A percentile compares a stretch with the other conserved stretches of the same genome.
These are phyloP conservation scores for Formica selysi DNA, from an alignment of 1,140 invertebrate species.

Conservation along the genomic window DNA sequence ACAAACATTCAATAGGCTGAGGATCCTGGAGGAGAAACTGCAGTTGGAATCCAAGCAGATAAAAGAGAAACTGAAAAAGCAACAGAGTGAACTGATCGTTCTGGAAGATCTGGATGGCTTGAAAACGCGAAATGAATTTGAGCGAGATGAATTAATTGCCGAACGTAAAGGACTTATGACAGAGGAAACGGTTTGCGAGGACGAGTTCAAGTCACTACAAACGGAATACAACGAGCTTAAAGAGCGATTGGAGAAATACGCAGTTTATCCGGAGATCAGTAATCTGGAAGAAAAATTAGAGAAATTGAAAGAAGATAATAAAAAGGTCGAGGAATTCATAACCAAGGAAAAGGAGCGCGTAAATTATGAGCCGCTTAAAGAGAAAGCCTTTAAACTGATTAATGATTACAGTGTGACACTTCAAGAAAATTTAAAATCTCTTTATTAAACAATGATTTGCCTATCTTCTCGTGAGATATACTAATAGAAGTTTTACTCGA, in stretches of 20 bases:
- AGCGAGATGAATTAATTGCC: conserved; percentile 73
- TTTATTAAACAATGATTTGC: conserved; percentile 68
- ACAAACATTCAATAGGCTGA: conserved; percentile 79
- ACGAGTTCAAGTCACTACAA: conserved; percentile 73
- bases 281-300: conserved; percentile 80
- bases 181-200: conserved; percentile 65
- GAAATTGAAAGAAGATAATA: conserved; percentile 77
- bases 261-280: conserved; percentile 82
- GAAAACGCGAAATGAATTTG: conserved; percentile 72
- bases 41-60: conserved; percentile 77
- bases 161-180: conserved; percentile 76
- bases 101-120: conserved; percentile 77
- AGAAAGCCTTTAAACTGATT: conserved; percentile 68
- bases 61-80: conserved; percentile 74
- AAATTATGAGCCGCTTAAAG: conserved; percentile 76
- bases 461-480: not conserved
- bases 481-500: conserved; percentile 1
- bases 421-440: conserved; percentile 74
- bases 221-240: conserved; percentile 79
- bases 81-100: conserved; percentile 72
- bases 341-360: conserved; percentile 69
- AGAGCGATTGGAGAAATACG: conserved; percentile 78
- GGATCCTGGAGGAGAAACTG: conserved; percentile 80
- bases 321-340: conserved; percentile 75
- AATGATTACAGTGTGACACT: conserved; percentile 73